Conservation (phyloP, 2,888 invertebrate species). For the Polia nebulosa region DNA sequence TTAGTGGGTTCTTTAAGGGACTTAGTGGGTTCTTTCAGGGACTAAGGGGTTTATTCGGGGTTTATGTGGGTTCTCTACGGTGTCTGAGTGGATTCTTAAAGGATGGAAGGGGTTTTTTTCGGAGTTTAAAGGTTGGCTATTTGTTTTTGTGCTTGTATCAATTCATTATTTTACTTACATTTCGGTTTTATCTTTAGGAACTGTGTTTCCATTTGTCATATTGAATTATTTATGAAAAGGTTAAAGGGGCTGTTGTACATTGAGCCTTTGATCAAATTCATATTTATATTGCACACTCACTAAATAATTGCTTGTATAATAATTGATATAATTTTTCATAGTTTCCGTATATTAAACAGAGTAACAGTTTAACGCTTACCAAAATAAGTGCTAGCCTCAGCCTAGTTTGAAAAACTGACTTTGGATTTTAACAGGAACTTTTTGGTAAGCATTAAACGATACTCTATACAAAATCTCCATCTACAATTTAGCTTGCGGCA, state of each 20-base stretch:
- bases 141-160: not conserved
- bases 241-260: not conserved
- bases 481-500: conserved; percentile 52
- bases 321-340: conserved; percentile 28
- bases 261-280: not conserved
- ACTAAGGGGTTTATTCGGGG: too few species aligned
- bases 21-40: not conserved
- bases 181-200: not conserved
- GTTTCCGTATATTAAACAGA: not conserved
- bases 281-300: not conserved
- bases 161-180: not conserved
- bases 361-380: conserved; percentile 5
- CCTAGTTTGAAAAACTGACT: too few species aligned
- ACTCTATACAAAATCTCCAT: not conserved
- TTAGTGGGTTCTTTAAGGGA: not conserved
- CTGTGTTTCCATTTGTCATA: too few species aligned
- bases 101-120: not conserved
- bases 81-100: not conserved
- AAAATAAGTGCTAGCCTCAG: too few species aligned
- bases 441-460: conserved; percentile 2
- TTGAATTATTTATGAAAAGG: too few species aligned
- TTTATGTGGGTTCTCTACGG: not conserved
- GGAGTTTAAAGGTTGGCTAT: not conserved
- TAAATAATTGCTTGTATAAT: conserved; percentile 7
- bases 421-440: too few species aligned